Evolutionary conservation across 2,888 invertebrate genomes (phyloP).

Genomic region (Cetonia aurata): DNA sequence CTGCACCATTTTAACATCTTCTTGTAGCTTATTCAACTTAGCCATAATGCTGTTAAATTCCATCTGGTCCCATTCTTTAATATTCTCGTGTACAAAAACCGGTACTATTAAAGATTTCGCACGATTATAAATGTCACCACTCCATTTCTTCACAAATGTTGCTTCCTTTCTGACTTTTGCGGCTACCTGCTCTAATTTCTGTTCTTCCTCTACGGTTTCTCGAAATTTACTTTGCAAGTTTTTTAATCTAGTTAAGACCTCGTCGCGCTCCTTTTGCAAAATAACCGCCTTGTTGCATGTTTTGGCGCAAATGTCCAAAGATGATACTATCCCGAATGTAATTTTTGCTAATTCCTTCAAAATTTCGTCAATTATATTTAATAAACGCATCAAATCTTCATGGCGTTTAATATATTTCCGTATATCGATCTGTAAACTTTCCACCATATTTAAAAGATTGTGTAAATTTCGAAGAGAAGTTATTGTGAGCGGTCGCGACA

Average conservation of each 20-base stretch:
- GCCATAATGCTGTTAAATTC: no score
- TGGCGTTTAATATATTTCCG: neutral
- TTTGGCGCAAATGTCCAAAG: neutral
- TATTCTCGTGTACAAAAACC: no score
- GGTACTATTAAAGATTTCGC: no score
- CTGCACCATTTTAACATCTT: no score
- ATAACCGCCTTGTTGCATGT: neutral
- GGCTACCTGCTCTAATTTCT: slow-evolving; percentile 24
- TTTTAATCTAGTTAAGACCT: neutral
- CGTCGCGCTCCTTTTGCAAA: neutral
- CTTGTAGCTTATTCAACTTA: no score
- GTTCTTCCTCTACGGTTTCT: neutral
- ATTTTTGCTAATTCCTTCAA: neutral
- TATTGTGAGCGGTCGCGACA: neutral
- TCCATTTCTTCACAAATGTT: no score
- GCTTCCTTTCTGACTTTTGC: slow-evolving; percentile 32
- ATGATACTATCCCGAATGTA: neutral
- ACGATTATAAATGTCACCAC: no score
- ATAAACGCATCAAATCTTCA: neutral
- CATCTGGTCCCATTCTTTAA: no score
- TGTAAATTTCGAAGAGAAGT: neutral
- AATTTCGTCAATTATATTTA: neutral
- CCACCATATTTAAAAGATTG: neutral
- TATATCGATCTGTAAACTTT: neutral
- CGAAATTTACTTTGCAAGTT: neutral